Conservation (phyloP, 2,113 vertebrate species). For the Grallaria varia region DNA sequence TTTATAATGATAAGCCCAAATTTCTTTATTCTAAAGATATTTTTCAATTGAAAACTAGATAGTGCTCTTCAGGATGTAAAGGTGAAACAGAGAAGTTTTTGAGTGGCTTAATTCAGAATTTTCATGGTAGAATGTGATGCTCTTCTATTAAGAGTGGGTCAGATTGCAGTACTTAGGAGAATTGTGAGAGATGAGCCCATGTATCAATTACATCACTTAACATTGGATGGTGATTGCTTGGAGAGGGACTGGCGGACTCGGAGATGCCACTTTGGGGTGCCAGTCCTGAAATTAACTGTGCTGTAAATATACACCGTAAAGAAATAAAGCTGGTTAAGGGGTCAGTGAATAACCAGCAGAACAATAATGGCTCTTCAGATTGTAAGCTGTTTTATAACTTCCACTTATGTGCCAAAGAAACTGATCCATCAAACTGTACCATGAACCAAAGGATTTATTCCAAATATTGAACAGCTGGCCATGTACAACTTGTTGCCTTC, state of each 20-base stretch:
- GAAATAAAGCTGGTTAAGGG: background rate
- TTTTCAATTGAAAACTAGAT: background rate
- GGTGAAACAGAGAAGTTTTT: background rate
- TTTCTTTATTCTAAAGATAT: conserved; percentile 23
- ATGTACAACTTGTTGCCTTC: background rate
- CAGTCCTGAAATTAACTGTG: background rate
- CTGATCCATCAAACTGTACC: background rate
- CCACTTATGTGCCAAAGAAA: background rate
- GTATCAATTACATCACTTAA: background rate
- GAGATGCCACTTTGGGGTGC: background rate
- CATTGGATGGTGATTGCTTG: background rate
- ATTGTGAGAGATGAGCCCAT: background rate
- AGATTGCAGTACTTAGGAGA: background rate
- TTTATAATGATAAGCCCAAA: conserved; percentile 22
- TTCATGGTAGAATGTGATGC: background rate
- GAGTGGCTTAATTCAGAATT: background rate
- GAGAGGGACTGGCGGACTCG: background rate
- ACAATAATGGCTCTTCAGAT: background rate
- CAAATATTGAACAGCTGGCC: background rate
- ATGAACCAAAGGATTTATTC: background rate
- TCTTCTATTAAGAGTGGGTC: background rate
- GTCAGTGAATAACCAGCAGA: background rate
- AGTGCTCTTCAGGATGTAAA: background rate
- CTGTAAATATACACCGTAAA: accelerated
- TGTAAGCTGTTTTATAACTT: background rate